Conservation (phyloP, 1,140 invertebrate species). For the Hylaeus volcanicus region DNA sequence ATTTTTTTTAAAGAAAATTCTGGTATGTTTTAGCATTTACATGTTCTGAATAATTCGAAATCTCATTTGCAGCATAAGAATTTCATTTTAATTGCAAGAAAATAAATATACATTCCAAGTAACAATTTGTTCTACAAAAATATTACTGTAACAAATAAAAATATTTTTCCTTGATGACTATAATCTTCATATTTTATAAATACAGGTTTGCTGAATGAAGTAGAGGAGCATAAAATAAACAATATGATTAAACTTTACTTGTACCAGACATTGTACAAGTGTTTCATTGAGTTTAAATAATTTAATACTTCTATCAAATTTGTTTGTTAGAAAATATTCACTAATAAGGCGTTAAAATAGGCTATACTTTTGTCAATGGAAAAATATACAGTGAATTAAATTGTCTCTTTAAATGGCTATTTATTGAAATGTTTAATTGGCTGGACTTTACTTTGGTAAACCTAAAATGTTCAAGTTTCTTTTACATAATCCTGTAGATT, state of each 20-base stretch:
- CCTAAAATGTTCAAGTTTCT: no score
- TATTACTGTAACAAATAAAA: not conserved
- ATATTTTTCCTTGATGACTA: not conserved
- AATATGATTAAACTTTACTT: slow-evolving; percentile 20
- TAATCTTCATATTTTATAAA: not conserved
- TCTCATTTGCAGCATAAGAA: no score
- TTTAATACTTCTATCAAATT: not conserved
- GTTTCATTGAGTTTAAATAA: slow-evolving; percentile 3
- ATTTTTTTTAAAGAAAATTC: not conserved
- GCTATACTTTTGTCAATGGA: not conserved
- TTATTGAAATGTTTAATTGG: not conserved
- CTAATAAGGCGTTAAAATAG: not conserved
- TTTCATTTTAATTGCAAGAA: not conserved
- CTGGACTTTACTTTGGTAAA: no score
- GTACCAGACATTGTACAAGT: no score
- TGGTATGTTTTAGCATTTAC: slow-evolving; percentile 7
- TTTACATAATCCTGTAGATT: no score
- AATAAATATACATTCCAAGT: not conserved
- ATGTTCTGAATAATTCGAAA: not conserved
- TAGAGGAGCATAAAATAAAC: not conserved
- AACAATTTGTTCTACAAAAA: not conserved
- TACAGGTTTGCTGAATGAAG: not conserved
- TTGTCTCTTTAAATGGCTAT: slow-evolving; percentile 13
- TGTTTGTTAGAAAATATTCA: not conserved
- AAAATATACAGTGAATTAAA: slow-evolving; percentile 1